Evolutionary conservation across 2,888 invertebrate genomes (phyloP).

Genomic region (Vesta saturnalis): DNA sequence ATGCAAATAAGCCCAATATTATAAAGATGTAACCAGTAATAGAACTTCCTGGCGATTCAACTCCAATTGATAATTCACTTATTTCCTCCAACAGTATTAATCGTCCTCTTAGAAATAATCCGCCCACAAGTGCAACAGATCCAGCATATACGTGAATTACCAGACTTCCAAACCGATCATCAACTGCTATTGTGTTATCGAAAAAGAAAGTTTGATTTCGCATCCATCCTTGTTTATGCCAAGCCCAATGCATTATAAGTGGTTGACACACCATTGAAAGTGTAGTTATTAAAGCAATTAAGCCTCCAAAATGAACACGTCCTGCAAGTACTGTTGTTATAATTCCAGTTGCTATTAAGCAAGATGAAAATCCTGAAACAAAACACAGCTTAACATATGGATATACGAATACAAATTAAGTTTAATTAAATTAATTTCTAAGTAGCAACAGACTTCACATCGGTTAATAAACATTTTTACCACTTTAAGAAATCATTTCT

Average conservation of each 20-base stretch:
- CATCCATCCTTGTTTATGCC: slow-evolving; percentile 58
- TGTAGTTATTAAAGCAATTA: slow-evolving; percentile 48
- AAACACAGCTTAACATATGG: background rate
- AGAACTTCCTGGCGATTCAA: slow-evolving; percentile 46
- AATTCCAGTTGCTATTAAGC: slow-evolving; percentile 54
- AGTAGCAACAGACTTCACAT: no score
- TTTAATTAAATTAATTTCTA: no score
- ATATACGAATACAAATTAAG: background rate
- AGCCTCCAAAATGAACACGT: slow-evolving; percentile 53
- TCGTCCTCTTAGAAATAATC: slow-evolving; percentile 55
- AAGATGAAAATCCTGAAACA: slow-evolving; percentile 53
- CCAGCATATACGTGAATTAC: slow-evolving; percentile 56
- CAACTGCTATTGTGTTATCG: no score
- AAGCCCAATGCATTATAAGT: slow-evolving; percentile 58
- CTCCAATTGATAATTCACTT: slow-evolving; percentile 54
- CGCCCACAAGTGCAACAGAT: slow-evolving; percentile 53
- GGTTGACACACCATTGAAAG: slow-evolving; percentile 55
- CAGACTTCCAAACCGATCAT: slow-evolving; percentile 55
- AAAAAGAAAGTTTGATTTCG: no score
- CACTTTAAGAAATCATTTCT: no score
- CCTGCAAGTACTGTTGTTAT: slow-evolving; percentile 54
- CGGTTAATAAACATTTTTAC: no score
- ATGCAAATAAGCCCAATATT: slow-evolving; percentile 52
- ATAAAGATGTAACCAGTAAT: slow-evolving; percentile 53
- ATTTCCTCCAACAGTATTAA: slow-evolving; percentile 54